Percentiles rank a stretch among this genome's conserved stretches.
Conservation (phyloP, 2,888 invertebrate genomes). For the Eilema caniola region DNA sequence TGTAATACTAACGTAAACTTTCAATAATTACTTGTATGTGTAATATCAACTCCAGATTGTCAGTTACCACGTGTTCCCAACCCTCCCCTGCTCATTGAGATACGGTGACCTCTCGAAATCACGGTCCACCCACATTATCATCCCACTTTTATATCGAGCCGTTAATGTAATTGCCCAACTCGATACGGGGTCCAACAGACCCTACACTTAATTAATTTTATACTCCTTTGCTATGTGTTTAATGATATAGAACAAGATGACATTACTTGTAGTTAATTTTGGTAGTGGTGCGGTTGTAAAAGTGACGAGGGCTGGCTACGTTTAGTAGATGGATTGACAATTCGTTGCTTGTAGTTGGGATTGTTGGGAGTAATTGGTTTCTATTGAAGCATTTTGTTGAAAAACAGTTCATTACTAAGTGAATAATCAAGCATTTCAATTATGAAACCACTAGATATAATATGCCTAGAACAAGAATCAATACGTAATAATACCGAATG, state of each 20-base stretch:
- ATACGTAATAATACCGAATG: too few species aligned
- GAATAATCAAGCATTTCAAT: too few species aligned
- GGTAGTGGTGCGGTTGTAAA: slow-evolving; percentile 19
- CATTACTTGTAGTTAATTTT: slow-evolving; percentile 19
- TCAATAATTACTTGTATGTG: not conserved
- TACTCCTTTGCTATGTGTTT: slow-evolving; percentile 36
- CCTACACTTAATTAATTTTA: slow-evolving; percentile 48
- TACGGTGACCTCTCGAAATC: slow-evolving; percentile 79
- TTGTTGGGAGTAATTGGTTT: not conserved
- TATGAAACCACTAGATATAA: too few species aligned
- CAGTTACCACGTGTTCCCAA: slow-evolving; percentile 35
- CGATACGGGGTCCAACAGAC: slow-evolving; percentile 23
- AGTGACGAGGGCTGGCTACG: not conserved
- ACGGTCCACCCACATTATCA: slow-evolving; percentile 68
- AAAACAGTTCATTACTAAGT: not conserved
- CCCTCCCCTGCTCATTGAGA: slow-evolving; percentile 68
- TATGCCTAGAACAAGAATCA: too few species aligned
- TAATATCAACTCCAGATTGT: slow-evolving; percentile 11
- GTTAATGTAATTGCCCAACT: slow-evolving; percentile 74
- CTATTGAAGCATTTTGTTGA: not conserved
- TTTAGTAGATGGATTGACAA: not conserved
- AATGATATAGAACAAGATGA: slow-evolving; percentile 39
- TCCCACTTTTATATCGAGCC: slow-evolving; percentile 68
- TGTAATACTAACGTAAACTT: not conserved
- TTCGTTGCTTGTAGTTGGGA: not conserved